phyloP scores from a whole-genome alignment of 30 jellyfish, hydroid and myxozoan genomes.

The Clytia hemisphaerica region DNA sequence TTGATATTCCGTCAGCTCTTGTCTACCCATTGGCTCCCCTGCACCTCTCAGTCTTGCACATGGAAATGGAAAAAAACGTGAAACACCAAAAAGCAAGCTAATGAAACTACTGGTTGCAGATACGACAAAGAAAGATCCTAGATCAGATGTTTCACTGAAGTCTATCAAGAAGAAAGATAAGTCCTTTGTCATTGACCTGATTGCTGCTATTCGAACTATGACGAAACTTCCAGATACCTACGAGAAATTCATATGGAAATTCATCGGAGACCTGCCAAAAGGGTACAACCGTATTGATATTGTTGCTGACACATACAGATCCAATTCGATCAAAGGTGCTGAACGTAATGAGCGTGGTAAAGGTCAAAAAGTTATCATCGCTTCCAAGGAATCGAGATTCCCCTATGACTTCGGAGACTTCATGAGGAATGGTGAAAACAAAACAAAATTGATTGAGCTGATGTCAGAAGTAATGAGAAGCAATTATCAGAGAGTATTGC shows the following conservation, averaged over 20 bases:
- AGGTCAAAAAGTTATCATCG: slow-evolving; percentile 27
- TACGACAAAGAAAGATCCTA: not conserved
- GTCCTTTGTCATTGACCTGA: slow-evolving; percentile 35
- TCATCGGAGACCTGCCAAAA: slow-evolving; percentile 20
- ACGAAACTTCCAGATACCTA: slow-evolving; percentile 35
- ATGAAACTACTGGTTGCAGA: not conserved
- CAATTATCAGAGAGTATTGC: slow-evolving; percentile 9
- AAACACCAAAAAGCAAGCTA: not conserved
- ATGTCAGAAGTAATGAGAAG: slow-evolving; percentile 15
- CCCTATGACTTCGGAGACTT: slow-evolving; percentile 43
- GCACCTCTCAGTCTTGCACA: not conserved
- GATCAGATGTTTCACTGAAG: not conserved
- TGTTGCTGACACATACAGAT: slow-evolving; percentile 41
- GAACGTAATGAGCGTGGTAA: slow-evolving; percentile 27
- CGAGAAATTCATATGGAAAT: slow-evolving; percentile 15
- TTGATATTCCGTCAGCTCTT: not conserved
- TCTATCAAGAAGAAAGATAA: not conserved
- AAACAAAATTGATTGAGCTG: slow-evolving; percentile 33
- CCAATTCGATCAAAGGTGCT: slow-evolving; percentile 25
- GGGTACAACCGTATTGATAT: slow-evolving; percentile 40
- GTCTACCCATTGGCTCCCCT: not conserved
- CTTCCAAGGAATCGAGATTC: slow-evolving; percentile 12
- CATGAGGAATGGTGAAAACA: slow-evolving; percentile 44
- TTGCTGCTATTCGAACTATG: slow-evolving; percentile 41
- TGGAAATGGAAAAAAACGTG: not conserved